Percentiles rank a stretch among this genome's conserved stretches.
These are phyloP conservation scores for Craseonycteris thonglongyai DNA, from an alignment of 2,113 vertebrate genomes.

Conservation along the genomic window DNA sequence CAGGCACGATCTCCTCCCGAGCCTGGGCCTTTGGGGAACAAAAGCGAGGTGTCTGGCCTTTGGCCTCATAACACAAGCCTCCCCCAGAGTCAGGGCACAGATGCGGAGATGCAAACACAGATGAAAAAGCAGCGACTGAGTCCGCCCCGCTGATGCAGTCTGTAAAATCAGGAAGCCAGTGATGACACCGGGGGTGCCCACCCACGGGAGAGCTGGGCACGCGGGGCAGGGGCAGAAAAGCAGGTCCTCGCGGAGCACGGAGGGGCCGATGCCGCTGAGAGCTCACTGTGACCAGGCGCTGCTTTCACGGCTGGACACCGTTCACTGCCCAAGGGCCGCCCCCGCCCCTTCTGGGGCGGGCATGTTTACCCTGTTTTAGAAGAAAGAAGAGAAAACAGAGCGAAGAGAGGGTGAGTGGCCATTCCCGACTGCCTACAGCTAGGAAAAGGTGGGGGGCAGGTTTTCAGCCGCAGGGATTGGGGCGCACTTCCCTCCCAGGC, in stretches of 20 bases:
- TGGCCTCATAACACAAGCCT: conserved; percentile 48
- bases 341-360: rapidly evolving
- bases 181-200: too few relatives aligned
- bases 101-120: conserved; percentile 41
- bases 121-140: conserved; percentile 67
- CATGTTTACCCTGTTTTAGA: not conserved
- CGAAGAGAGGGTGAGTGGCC: not conserved
- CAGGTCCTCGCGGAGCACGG: rapidly evolving
- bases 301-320: rapidly evolving
- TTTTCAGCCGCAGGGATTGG: not conserved
- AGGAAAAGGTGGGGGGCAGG: not conserved
- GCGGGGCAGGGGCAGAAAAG: not conserved
- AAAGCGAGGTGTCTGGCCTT: conserved; percentile 67
- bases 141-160: conserved; percentile 31
- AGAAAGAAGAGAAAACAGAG: not conserved
- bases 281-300: too few relatives aligned
- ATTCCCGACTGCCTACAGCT: not conserved
- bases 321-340: rapidly evolving
- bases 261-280: rapidly evolving
- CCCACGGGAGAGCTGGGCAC: too few relatives aligned
- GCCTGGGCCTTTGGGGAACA: conserved; percentile 24
- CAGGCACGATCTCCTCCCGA: not conserved
- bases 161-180: conserved; percentile 62
- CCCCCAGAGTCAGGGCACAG: conserved; percentile 27
- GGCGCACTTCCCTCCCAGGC: not conserved